Evolutionary conservation across 2,888 invertebrate genomes (phyloP).

Genomic region (Microdon myrmicae): DNA sequence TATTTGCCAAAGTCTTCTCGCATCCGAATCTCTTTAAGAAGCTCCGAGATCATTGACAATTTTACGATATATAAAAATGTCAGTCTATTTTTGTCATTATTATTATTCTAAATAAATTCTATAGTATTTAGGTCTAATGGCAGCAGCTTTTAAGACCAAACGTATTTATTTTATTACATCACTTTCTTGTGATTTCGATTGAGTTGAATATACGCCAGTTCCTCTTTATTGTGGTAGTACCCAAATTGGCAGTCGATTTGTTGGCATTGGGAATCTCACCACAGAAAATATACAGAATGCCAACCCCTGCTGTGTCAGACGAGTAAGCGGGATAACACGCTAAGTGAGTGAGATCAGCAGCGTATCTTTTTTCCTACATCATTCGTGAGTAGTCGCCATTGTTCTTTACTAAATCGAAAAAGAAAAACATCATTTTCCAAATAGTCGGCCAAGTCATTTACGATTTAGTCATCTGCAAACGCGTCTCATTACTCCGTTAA

Average conservation of each 20-base stretch:
- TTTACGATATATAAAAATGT: no score
- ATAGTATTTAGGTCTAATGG: no score
- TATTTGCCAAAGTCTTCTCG: no score
- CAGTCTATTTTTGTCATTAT: no score
- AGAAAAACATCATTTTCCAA: constrained; percentile 36
- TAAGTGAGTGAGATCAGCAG: constrained; percentile 24
- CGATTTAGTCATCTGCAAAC: no score
- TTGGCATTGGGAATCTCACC: constrained; percentile 31
- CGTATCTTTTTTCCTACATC: constrained; percentile 41
- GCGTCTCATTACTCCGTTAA: no score
- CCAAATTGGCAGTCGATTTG: constrained; percentile 27
- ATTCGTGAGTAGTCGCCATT: constrained; percentile 54
- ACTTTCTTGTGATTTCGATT: not conserved
- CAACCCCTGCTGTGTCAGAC: constrained; percentile 38
- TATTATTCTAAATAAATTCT: no score
- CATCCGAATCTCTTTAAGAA: no score
- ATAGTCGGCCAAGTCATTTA: constrained; percentile 55
- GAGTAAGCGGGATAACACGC: constrained; percentile 32
- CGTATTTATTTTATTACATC: no score
- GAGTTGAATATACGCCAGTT: constrained; percentile 13
- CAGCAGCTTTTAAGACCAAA: no score
- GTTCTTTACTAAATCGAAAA: constrained; percentile 52
- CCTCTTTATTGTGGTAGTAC: constrained; percentile 6
- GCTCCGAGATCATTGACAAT: no score
- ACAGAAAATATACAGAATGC: no score